Evolutionary conservation across 37 sponge, comb jelly and placozoan species (phyloP).

Genomic region (Cliona cf. orientalis): DNA sequence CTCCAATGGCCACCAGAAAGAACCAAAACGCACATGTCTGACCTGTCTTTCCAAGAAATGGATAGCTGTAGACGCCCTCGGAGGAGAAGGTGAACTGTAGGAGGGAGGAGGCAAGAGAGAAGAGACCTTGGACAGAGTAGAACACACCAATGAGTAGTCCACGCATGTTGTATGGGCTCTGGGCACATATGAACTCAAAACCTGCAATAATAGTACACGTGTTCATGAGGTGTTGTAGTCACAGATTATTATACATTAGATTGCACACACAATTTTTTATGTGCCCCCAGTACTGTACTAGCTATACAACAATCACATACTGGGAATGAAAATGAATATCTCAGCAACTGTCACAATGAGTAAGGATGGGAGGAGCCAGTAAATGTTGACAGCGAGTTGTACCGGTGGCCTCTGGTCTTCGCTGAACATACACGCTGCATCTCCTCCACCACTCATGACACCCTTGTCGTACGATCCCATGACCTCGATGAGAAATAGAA

Average conservation of each 20-base stretch:
- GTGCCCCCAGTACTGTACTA: background rate
- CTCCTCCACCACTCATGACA: background rate
- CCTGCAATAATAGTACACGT: no score
- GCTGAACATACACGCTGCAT: conserved; percentile 21
- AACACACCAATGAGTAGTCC: conserved; percentile 63
- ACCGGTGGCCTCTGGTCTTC: background rate
- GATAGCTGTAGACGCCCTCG: background rate
- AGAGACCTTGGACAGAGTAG: conserved; percentile 51
- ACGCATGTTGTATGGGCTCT: conserved; percentile 59
- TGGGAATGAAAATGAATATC: conserved; percentile 41
- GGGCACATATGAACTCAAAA: conserved; percentile 70
- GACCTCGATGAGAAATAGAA: conserved; percentile 21
- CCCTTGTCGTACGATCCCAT: background rate
- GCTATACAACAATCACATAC: conserved; percentile 28
- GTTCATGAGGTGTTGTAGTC: background rate
- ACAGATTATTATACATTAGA: no score
- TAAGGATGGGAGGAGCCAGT: conserved; percentile 36
- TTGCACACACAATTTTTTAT: background rate
- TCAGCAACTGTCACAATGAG: conserved; percentile 44
- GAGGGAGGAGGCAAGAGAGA: conserved; percentile 33
- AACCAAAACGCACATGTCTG: conserved; percentile 31
- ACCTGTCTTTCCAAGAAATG: conserved; percentile 3
- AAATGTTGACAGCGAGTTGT: background rate
- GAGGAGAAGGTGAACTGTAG: conserved; percentile 33
- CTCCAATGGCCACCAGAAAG: background rate